Base-by-base conservation (phyloP, 2,888 invertebrate genomes). In the Sylvicola cinctus region DNA sequence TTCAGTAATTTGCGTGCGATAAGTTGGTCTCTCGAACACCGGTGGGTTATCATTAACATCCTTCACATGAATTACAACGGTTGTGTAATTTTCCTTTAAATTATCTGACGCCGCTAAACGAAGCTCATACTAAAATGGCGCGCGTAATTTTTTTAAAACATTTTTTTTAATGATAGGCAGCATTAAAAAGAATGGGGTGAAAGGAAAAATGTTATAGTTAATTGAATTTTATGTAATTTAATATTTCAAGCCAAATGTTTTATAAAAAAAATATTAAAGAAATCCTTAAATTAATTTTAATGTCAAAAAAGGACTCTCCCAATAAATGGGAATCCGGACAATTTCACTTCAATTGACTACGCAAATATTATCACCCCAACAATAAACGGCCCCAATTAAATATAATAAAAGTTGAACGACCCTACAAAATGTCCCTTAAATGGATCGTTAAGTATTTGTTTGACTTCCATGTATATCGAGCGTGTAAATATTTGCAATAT, bases 31-130 rank as follows among this genome's bases (percentile, higher is more conserved):
- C 61, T 88, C 87, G 62, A 96, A 96, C 46, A 87, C 85, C 3
- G 95, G 95, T 30, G 91, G 85, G 66, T 95, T 95, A 68, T 96
- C 95, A 62, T 95, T 95, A 45, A 93, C 90, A 59, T 96, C 93
- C 63, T 88, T 91, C 48, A 93, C 87, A 61, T 90, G 85, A 51
- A 93, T 91, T 51, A 91, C 88, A 44, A 93, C 91, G 28, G 85
- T 90, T 29, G 91, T 91, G 65, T 84, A 85, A 70, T 91, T 91
- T 62, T 93, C 91, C 66, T 90, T 90, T 55, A 88, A 69, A 68
- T 93, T 93, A 66, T 88, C 87, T 42, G 93, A 90, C 35, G 90
- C 88, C 39, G 91, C 88, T 61, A 88, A 66, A 55, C 87, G 79
- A 57, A 90, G 70, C 65, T 91, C 90, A 63, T 90, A 90, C 84